These are phyloP conservation scores for Erpornis zantholeuca DNA, from an alignment of 2,113 vertebrate species.

Conservation along the genomic window DNA sequence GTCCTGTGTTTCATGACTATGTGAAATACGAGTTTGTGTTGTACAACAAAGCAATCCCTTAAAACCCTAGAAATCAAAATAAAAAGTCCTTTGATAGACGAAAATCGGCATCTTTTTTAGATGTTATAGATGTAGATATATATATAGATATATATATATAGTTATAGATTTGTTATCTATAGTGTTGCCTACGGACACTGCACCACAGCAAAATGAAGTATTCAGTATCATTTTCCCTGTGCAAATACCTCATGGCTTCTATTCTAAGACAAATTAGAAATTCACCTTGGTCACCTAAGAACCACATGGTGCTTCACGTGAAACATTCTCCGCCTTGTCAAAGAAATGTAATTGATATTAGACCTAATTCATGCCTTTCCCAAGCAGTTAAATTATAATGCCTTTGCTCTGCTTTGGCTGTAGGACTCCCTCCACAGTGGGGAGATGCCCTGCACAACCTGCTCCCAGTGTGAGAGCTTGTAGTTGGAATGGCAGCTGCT, in stretches of 20 bases:
- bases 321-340: neutral
- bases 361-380: neutral
- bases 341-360: neutral
- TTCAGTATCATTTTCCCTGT: neutral
- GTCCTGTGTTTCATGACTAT: neutral
- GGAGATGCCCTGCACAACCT: neutral
- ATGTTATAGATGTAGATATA: no score
- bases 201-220: neutral
- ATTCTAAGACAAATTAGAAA: neutral
- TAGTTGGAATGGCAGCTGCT: neutral
- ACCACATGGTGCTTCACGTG: neutral
- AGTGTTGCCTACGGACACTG: neutral
- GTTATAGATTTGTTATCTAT: neutral
- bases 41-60: neutral
- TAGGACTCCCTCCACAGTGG: neutral
- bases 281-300: neutral
- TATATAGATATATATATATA: no score
- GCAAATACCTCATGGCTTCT: neutral
- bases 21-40: neutral
- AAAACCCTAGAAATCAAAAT: constrained; percentile 9
- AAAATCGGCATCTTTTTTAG: neutral
- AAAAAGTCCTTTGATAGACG: neutral
- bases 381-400: neutral
- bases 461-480: accelerated
- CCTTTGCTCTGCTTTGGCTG: neutral